These are phyloP conservation scores for Dicerorhinus sumatrensis DNA, from an alignment of 2,113 vertebrate genomes.

Conservation along the genomic window DNA sequence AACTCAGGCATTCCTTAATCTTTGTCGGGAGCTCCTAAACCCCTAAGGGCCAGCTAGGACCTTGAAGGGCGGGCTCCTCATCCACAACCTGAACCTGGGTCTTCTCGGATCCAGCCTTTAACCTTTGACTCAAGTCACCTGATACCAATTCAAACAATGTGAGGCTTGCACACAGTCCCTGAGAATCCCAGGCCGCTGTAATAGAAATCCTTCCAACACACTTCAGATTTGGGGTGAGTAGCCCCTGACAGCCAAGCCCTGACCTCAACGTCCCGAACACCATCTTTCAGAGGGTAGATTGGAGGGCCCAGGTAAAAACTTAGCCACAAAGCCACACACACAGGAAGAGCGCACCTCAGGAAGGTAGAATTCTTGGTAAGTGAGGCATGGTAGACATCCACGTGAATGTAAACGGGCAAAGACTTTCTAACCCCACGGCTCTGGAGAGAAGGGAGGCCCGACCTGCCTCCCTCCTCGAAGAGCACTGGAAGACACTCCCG, in stretches of 20 bases:
- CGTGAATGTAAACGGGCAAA: rapidly evolving
- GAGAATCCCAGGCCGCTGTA: neutral
- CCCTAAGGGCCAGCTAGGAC: neutral
- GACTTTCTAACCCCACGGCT: neutral
- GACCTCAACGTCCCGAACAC: neutral
- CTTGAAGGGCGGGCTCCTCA: neutral
- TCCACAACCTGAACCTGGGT: neutral
- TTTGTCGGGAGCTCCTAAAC: too few relatives aligned
- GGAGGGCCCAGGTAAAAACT: too few relatives aligned
- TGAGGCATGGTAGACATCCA: too few relatives aligned
- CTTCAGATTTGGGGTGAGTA: neutral
- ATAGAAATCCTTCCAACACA: neutral
- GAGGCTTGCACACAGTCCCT: neutral
- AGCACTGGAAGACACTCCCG: neutral
- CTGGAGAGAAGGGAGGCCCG: rapidly evolving
- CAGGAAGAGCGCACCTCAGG: too few relatives aligned
- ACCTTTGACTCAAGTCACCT: neutral
- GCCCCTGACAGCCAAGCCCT: neutral
- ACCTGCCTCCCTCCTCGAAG: rapidly evolving
- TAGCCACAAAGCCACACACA: neutral
- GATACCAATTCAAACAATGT: too few relatives aligned
- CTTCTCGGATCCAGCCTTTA: neutral
- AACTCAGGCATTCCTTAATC: neutral
- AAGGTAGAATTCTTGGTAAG: neutral
- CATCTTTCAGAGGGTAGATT: neutral